Base-by-base conservation (phyloP, 2,113 vertebrate species). In the Sander vitreus region DNA sequence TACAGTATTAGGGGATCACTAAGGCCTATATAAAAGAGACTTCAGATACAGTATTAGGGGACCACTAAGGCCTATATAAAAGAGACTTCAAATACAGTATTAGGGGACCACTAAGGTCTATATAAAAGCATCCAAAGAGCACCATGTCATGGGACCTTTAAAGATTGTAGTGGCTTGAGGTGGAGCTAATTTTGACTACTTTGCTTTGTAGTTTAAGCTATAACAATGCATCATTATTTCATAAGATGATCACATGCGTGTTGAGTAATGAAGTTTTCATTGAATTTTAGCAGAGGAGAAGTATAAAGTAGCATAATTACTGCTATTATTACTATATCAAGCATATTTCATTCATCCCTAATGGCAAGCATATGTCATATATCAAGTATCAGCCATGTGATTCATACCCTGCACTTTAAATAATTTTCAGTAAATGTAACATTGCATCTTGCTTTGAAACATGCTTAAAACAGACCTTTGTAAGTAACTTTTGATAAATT, bases 271-370 rank as follows among this genome's bases (percentile, higher is more conserved):
- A 6, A 5, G 5, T 63, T 65, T 45, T 45, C 16, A 11, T 66
- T 54, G 12, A 33, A 47, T 55, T 76, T 7, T 12, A 43, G 15
- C 27, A 68, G 27, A 45, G 47, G 21, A 36, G 45, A 53, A 51
- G 10, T 72, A 58, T 27, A 19, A 39, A 51, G 57, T 62, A 30
- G 48, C 18, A 62, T 21, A 53, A 63, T 21, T 27, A 7, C 1
- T 18, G 8, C 12, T 69, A 30, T 81, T 60, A 72, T 64, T 36
- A 72, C n/a, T 30, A 50, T 77, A 54, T 55, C 66, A 76, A 66
- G 16, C 54, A 81, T 60, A 83, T 85, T 80, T 72, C 12, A 68
- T 77, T 58, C 27, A 67, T 71, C 1, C 18, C 12, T 68, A 74
- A 78, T 59, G 43, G 30, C 36, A 48, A 78, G 67, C 74, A 67